phyloP scores from a whole-genome alignment of 2,797 vertebrate species.

The Eremophila alpestris region DNA sequence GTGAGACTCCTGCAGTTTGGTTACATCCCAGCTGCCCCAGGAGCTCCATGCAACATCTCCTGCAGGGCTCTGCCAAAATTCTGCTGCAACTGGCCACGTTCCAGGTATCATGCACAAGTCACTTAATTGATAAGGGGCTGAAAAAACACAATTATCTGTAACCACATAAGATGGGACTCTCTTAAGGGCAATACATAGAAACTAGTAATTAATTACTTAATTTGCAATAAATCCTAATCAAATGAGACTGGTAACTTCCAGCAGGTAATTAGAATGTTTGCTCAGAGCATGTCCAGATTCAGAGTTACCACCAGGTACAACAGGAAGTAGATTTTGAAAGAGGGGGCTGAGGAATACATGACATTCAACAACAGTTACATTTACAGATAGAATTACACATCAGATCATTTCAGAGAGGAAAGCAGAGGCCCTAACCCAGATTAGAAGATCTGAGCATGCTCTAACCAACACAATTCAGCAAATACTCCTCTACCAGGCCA shows the following conservation, averaged over 20 bases:
- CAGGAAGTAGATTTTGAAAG: not conserved
- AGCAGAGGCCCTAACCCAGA: not conserved
- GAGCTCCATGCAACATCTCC: not conserved
- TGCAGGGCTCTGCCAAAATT: not conserved
- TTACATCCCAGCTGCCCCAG: not conserved
- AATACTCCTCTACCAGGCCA: constrained; percentile 3
- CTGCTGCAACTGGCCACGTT: not conserved
- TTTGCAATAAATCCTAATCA: not conserved
- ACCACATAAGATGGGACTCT: not conserved
- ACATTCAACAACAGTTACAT: not conserved
- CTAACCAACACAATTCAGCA: constrained; percentile 23
- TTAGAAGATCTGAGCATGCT: constrained; percentile 51
- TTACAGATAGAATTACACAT: rapidly evolving
- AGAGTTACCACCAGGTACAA: not conserved
- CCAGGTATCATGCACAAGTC: not conserved
- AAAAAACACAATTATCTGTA: not conserved
- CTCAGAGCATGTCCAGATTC: not conserved
- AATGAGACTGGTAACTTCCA: not conserved
- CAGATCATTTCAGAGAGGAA: not conserved
- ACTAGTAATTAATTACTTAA: not conserved
- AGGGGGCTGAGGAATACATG: not conserved
- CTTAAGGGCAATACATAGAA: not conserved
- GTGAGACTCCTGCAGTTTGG: not conserved
- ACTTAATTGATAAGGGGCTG: not conserved
- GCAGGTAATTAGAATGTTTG: not conserved